Base-by-base conservation (phyloP, 2,797 vertebrate species). In the Gymnoscopelus microlampas region DNA sequence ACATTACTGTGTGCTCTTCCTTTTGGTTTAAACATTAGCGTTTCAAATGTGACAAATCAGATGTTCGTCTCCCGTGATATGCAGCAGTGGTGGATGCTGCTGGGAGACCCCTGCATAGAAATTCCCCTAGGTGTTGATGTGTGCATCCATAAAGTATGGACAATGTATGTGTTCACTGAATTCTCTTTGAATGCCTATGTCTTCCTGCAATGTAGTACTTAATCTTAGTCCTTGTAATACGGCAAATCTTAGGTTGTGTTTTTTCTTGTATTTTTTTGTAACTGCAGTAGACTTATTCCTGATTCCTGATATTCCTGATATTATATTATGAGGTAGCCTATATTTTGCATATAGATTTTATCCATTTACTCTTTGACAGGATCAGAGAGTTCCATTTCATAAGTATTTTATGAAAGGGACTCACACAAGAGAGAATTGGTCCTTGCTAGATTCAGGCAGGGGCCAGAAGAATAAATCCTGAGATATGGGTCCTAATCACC, bases 41-140 rank as follows among this genome's bases (percentile, higher is more conserved):
- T 96, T 97, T 97, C 95, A 95, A 95, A 99, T 96, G 95, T 97
- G 97, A 97, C 97, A 97, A 98, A 98, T 98, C 96, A 95, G 96
- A 98, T 97, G 95, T 96, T 96, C 96, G 90, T 97, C 96, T 97
- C 94, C 94, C 73, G 68, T 93, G 92, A 93, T 80, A 94, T 94
- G 94, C 93, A 79, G 82, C 78, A 74, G 93, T 94, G 94, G 95
- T 95, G 95, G 59, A 90, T 91, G 94, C 95, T 91, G 94, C 91
- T 88, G 92, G 89, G 93, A 96, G 85, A 85, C 76, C 82, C 84
- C 76, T 74, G 80, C 78, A 61, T 80, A 65, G 23, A 70, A 81
- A 82, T 70, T 79, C 72, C 77, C 60, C 66, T 75, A 6, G 80
- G 87, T 83, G 85, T 76, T 76, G 82, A 79, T 68, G 75, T 70